Evolutionary conservation across 2,888 invertebrate species (phyloP).

Genomic region (Sycophila texana): DNA sequence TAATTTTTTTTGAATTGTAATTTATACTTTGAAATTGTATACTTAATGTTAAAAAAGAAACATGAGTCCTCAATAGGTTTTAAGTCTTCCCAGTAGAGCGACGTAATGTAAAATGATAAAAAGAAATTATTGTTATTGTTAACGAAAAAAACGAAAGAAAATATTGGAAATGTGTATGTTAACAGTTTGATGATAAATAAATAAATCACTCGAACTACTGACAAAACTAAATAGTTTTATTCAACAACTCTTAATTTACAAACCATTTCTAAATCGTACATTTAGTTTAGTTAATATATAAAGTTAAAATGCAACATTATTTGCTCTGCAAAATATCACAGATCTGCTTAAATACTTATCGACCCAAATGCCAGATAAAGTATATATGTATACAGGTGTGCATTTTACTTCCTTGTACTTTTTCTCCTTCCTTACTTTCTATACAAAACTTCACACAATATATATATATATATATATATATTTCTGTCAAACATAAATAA

Average conservation of each 20-base stretch:
- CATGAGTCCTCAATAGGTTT: neutral
- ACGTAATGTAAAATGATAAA: conserved; percentile 20
- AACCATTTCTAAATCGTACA: conserved; percentile 33
- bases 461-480: no score
- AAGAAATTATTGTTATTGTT: conserved; percentile 42
- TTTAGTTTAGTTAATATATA: conserved; percentile 33
- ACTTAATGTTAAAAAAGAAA: conserved; percentile 26
- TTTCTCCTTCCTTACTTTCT: conserved; percentile 17
- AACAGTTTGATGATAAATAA: conserved; percentile 34
- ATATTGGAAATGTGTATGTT: conserved; percentile 25
- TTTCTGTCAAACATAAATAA: conserved; percentile 29
- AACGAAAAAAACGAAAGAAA: conserved; percentile 1
- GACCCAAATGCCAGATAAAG: conserved; percentile 39
- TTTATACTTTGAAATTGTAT: conserved; percentile 50
- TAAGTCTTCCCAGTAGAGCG: conserved; percentile 31
- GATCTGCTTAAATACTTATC: conserved; percentile 51
- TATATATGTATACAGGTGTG: conserved; percentile 45
- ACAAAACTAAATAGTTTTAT: conserved; percentile 53
- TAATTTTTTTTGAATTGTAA: no score
- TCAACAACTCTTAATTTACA: conserved; percentile 35
- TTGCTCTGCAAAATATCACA: conserved; percentile 56
- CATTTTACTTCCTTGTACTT: conserved; percentile 47
- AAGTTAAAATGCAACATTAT: conserved; percentile 50
- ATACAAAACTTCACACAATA: conserved; percentile 34
- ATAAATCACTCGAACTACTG: conserved; percentile 39